Percentiles rank a stretch among this genome's conserved stretches.
Conservation (phyloP, 2,888 invertebrate genomes). For the Ophioninae sp. region DNA sequence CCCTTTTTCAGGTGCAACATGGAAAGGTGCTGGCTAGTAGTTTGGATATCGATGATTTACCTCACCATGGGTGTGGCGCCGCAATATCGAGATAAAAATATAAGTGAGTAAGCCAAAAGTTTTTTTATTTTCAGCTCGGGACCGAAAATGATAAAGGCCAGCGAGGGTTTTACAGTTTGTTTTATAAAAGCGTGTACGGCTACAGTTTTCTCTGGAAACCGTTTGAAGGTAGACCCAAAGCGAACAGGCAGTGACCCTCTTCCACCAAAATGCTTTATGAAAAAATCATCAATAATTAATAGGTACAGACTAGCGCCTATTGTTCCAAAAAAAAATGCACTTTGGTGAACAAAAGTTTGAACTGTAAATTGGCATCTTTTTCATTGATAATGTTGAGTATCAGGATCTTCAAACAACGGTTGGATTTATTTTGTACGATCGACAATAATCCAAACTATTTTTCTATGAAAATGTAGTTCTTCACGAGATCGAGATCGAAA, state of each 20-base stretch:
- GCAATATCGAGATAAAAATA: conserved; percentile 74
- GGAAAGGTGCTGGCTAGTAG: conserved; percentile 65
- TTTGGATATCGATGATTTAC: conserved; percentile 68
- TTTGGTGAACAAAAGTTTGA: too few relatives aligned
- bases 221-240: not conserved
- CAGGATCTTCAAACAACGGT: too few relatives aligned
- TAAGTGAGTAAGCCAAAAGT: conserved; percentile 68
- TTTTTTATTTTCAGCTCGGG: not conserved
- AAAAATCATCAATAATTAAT: too few relatives aligned
- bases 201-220: not conserved
- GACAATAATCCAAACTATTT: conserved; percentile 54
- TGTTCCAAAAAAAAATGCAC: too few relatives aligned
- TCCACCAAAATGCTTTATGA: too few relatives aligned
- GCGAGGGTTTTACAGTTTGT: not conserved
- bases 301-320: too few relatives aligned
- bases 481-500: not conserved
- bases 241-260: too few relatives aligned
- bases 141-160: not conserved
- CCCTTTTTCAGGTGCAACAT: conserved; percentile 66
- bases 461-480: conserved; percentile 68
- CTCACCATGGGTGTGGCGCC: conserved; percentile 66
- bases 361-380: too few relatives aligned
- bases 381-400: too few relatives aligned
- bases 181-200: not conserved
- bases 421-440: not conserved